phyloP scores from a whole-genome alignment of 2,113 vertebrate species.

The Pteruthius melanotis region DNA sequence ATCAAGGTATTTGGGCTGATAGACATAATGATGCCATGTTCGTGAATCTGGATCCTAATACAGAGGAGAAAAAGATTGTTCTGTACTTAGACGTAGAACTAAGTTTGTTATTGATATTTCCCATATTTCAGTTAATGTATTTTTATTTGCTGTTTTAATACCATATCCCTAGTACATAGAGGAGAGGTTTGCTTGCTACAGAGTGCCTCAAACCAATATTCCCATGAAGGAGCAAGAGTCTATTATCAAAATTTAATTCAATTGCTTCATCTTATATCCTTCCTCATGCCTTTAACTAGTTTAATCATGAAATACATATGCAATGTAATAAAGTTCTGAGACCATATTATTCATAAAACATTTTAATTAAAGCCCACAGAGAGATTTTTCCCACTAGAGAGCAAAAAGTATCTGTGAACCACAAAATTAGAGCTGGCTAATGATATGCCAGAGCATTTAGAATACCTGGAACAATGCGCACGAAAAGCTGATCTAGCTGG shows the following conservation, averaged over 20 bases:
- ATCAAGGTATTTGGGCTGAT: constrained; percentile 91
- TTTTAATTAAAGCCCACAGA: constrained; percentile 39
- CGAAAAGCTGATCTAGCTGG: not conserved
- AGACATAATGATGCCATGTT: constrained; percentile 88
- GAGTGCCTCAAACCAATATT: constrained; percentile 30
- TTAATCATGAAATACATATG: constrained; percentile 41
- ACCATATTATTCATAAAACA: constrained; percentile 8
- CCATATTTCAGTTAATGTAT: not conserved
- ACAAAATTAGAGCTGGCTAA: constrained; percentile 34
- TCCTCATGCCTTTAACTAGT: constrained; percentile 5
- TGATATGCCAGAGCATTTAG: not conserved
- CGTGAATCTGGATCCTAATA: constrained; percentile 89
- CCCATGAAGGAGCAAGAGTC: constrained; percentile 3
- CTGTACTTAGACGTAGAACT: not conserved
- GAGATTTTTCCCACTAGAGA: constrained; percentile 24
- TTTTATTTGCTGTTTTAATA: constrained; percentile 25
- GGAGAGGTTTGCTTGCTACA: not conserved
- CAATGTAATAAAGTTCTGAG: constrained; percentile 11
- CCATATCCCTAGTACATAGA: not conserved
- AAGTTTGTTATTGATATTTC: not conserved
- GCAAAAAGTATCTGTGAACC: not conserved
- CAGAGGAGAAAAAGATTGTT: not conserved
- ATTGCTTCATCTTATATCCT: constrained; percentile 26
- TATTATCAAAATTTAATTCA: constrained; percentile 36
- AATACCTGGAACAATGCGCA: constrained; percentile 11